A percentile compares a stretch with the other conserved stretches of the same genome.
Conservation (phyloP, 1,140 invertebrate species). For the Heliothis subflexa region DNA sequence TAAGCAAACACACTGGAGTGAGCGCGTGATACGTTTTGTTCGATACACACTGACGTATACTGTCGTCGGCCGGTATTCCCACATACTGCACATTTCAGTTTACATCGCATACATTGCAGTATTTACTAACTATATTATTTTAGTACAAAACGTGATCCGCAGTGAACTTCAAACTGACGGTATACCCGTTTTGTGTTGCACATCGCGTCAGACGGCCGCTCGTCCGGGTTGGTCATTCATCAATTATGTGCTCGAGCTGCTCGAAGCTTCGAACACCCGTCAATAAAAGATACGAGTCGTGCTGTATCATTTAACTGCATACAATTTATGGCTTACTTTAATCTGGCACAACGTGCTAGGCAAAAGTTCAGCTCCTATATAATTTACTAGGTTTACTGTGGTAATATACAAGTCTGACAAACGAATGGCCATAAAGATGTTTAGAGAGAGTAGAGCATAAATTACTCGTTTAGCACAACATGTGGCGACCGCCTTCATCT, state of each 20-base stretch:
- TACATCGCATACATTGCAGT: constrained; percentile 22
- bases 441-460: constrained; percentile 21
- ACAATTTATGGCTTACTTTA: constrained; percentile 46
- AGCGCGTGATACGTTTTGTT: constrained; percentile 36
- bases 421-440: constrained; percentile 30
- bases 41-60: constrained; percentile 36
- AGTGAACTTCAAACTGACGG: neutral
- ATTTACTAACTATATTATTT: neutral
- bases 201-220: neutral
- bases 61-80: constrained; percentile 15
- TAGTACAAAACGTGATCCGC: neutral
- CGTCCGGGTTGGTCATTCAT: constrained; percentile 24
- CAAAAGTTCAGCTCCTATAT: constrained; percentile 23
- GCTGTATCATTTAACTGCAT: constrained; percentile 39
- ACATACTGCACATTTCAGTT: neutral
- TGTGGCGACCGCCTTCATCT: constrained; percentile 19
- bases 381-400: constrained; percentile 35
- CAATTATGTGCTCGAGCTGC: constrained; percentile 32
- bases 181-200: neutral
- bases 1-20: constrained; percentile 42
- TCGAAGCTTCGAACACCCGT: constrained; percentile 34
- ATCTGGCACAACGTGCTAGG: constrained; percentile 5
- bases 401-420: constrained; percentile 35
- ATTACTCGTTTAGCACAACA: constrained; percentile 11
- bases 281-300: constrained; percentile 44